Evolutionary conservation across 2,797 vertebrate species (phyloP).

Genomic region (Rhincodon typus): DNA sequence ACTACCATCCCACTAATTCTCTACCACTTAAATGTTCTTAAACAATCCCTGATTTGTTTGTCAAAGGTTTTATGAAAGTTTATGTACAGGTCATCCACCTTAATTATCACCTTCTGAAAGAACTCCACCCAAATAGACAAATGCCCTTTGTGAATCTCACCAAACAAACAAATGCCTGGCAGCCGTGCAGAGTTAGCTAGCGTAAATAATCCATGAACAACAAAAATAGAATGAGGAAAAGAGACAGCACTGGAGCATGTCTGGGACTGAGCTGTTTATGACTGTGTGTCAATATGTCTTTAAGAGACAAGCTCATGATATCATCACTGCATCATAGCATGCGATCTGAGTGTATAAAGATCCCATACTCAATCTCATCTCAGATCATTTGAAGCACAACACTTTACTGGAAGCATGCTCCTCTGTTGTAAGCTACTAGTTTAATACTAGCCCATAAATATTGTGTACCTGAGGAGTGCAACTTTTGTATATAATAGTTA

Average conservation of each 20-base stretch:
- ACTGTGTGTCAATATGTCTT: too few relatives aligned
- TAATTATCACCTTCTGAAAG: neutral
- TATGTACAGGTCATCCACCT: neutral
- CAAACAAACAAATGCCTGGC: neutral
- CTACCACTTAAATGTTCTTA: neutral
- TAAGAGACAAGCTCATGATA: too few relatives aligned
- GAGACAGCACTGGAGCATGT: neutral
- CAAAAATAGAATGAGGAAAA: neutral
- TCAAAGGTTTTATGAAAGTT: neutral
- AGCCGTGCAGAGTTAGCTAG: neutral
- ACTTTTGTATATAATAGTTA: too few relatives aligned
- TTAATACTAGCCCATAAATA: too few relatives aligned
- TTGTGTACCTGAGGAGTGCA: too few relatives aligned
- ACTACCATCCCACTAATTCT: neutral
- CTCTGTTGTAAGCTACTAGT: too few relatives aligned
- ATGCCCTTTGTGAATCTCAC: neutral
- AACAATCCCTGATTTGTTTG: neutral
- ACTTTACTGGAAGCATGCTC: too few relatives aligned
- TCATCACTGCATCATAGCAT: too few relatives aligned
- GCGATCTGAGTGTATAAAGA: too few relatives aligned
- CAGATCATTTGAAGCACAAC: too few relatives aligned
- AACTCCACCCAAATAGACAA: neutral
- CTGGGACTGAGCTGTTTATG: neutral
- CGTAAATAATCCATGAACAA: neutral
- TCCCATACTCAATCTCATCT: too few relatives aligned